Conservation (phyloP, 2,797 vertebrate genomes). For the Enteromius paludinosus region DNA sequence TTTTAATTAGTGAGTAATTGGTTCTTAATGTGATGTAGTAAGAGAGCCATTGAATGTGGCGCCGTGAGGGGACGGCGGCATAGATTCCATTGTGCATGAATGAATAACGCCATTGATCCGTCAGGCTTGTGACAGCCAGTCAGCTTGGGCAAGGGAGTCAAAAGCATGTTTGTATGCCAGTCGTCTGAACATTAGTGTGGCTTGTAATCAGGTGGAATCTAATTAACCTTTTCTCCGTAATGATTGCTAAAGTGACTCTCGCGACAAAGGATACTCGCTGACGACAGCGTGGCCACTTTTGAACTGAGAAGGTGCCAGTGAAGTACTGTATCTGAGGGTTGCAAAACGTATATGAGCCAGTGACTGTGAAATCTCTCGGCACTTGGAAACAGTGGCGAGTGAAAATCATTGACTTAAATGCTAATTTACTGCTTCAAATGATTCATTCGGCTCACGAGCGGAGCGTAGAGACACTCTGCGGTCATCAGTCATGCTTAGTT, state of each 20-base stretch:
- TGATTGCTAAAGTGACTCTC: constrained; percentile 73
- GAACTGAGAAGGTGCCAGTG: constrained; percentile 27
- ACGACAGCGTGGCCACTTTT: constrained; percentile 14
- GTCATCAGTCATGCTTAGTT: constrained; percentile 49
- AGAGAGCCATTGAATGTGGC: constrained; percentile 63
- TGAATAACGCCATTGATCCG: constrained; percentile 71
- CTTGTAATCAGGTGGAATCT: constrained; percentile 74
- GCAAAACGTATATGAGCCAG: constrained; percentile 33
- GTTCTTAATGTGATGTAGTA: constrained; percentile 72
- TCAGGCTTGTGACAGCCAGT: constrained; percentile 62
- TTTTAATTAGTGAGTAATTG: constrained; percentile 77
- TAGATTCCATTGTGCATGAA: constrained; percentile 67
- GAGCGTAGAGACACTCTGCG: constrained; percentile 45
- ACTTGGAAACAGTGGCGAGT: constrained; percentile 50
- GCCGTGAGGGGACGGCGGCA: constrained; percentile 62
- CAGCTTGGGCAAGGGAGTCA: constrained; percentile 67
- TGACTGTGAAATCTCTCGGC: constrained; percentile 52
- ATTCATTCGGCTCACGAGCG: constrained; percentile 49
- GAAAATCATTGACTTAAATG: constrained; percentile 58
- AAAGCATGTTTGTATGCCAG: constrained; percentile 72
- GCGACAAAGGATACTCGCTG: constrained; percentile 64
- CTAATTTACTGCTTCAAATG: constrained; percentile 52
- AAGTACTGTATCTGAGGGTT: constrained; percentile 36
- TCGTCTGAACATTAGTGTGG: constrained; percentile 71
- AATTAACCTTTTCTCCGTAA: constrained; percentile 77